Conservation (phyloP, 2,888 invertebrate species). For the Poecilus cupreus region DNA sequence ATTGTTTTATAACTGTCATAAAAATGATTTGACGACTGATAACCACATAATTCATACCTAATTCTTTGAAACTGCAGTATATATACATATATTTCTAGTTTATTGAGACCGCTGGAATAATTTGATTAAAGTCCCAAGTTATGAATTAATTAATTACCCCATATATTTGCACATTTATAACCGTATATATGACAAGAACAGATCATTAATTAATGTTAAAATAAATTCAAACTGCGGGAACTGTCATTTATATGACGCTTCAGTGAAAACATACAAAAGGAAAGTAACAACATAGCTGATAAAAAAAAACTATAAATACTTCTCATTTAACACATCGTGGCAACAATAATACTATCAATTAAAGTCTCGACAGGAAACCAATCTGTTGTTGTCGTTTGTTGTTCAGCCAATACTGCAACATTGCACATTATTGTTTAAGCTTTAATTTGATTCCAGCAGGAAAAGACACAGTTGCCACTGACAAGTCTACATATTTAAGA, state of each 20-base stretch:
- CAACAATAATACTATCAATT: constrained; percentile 35
- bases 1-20: too few species aligned
- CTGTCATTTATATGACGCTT: neutral
- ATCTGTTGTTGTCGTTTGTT: neutral
- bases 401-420: neutral
- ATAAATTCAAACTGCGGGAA: constrained; percentile 21
- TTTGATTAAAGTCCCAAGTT: too few species aligned
- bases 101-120: too few species aligned
- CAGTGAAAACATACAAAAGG: constrained; percentile 34
- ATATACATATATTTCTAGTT: too few species aligned
- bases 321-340: constrained; percentile 21
- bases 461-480: neutral
- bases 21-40: too few species aligned
- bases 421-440: neutral
- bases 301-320: constrained; percentile 32
- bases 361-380: constrained; percentile 22
- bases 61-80: too few species aligned
- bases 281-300: constrained; percentile 9
- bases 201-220: constrained; percentile 11
- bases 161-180: neutral
- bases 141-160: neutral
- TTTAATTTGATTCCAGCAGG: neutral
- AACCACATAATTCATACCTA: too few species aligned
- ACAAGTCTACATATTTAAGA: neutral
- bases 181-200: neutral